phyloP scores from a whole-genome alignment of 1,140 invertebrate genomes.

The Vanessa atalanta region DNA sequence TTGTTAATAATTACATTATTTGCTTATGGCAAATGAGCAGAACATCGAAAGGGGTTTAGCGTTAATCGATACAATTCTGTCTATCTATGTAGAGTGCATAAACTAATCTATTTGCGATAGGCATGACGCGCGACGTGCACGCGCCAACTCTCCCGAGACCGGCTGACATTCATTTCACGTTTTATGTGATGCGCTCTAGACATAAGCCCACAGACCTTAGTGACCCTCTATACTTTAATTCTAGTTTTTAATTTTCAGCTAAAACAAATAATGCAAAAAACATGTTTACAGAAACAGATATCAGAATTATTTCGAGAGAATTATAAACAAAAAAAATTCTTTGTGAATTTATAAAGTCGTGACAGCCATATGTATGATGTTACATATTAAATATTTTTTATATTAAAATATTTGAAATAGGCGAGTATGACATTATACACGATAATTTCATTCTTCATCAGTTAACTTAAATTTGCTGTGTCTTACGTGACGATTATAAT shows the following conservation, averaged over 20 bases:
- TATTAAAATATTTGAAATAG: too few relatives aligned
- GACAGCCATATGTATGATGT: too few relatives aligned
- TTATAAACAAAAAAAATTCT: too few relatives aligned
- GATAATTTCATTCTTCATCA: too few relatives aligned
- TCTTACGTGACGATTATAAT: background rate
- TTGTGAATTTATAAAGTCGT: too few relatives aligned
- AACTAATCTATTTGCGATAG: slow-evolving; percentile 55
- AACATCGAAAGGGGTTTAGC: background rate
- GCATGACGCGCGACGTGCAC: slow-evolving; percentile 42
- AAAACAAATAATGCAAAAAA: background rate
- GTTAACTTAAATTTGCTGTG: too few relatives aligned
- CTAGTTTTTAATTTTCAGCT: background rate
- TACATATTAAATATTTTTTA: too few relatives aligned
- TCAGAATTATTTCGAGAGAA: too few relatives aligned
- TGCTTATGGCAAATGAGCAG: background rate
- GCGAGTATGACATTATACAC: too few relatives aligned
- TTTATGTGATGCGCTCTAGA: slow-evolving; percentile 49
- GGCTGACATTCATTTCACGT: slow-evolving; percentile 49
- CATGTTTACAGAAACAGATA: background rate
- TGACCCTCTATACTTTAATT: slow-evolving; percentile 3
- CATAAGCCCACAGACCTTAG: slow-evolving; percentile 32
- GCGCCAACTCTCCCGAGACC: slow-evolving; percentile 42
- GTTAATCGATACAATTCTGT: slow-evolving; percentile 26
- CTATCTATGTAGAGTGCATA: slow-evolving; percentile 37
- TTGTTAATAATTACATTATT: background rate